These are phyloP conservation scores for Illadopsis cleaveri DNA, from an alignment of 2,113 vertebrate species.

Conservation along the genomic window DNA sequence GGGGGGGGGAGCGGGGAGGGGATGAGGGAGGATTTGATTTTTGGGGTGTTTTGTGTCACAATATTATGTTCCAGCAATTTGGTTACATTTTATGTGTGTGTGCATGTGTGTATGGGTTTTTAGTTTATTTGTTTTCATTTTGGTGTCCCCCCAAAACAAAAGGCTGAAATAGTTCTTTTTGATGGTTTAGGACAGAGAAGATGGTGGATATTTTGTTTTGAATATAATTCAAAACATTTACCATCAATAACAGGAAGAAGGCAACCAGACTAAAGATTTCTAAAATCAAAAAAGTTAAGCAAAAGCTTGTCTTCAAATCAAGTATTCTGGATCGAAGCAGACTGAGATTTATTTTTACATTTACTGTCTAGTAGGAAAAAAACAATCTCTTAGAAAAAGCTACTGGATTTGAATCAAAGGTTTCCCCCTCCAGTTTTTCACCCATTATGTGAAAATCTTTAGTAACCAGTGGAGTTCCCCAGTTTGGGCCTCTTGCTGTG, in stretches of 20 bases:
- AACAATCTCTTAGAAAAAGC: not conserved
- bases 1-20: rapidly evolving
- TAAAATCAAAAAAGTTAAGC: not conserved
- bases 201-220: not conserved
- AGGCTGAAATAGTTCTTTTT: not conserved
- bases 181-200: not conserved
- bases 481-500: not conserved
- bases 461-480: not conserved
- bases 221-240: not conserved
- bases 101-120: not conserved
- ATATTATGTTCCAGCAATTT: not conserved
- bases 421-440: not conserved
- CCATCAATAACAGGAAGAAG: not conserved
- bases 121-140: not conserved
- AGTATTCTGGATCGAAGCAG: not conserved
- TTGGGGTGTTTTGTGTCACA: not conserved
- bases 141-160: not conserved
- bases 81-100: not conserved
- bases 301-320: not conserved
- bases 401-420: not conserved
- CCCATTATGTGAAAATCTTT: not conserved
- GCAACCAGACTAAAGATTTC: not conserved
- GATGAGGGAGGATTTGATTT: not conserved
- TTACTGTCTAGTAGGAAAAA: not conserved
- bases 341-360: not conserved